phyloP scores from a whole-genome alignment of 2,113 vertebrate species.

The Erpornis zantholeuca region DNA sequence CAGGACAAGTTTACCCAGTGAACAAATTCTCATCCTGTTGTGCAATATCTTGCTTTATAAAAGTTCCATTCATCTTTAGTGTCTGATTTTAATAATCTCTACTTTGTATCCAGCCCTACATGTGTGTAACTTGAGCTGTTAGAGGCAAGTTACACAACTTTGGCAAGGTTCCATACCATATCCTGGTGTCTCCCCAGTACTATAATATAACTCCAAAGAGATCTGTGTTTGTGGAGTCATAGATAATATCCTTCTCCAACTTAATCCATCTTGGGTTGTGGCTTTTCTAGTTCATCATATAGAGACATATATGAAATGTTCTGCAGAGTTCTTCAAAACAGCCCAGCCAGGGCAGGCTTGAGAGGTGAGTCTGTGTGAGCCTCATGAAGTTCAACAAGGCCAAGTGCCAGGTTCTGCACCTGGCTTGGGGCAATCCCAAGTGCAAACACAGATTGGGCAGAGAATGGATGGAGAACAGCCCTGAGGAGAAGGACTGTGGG shows the following conservation, averaged over 20 bases:
- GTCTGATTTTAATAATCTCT: constrained; percentile 3
- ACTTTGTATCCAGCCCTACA: not conserved
- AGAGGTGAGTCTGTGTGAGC: not conserved
- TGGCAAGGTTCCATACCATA: not conserved
- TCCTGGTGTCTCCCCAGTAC: not conserved
- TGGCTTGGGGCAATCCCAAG: not conserved
- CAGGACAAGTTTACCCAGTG: constrained; percentile 14
- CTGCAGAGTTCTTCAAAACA: not conserved
- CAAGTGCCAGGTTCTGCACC: not conserved
- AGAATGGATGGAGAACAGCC: not conserved
- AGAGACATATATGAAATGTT: not conserved
- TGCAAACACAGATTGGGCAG: not conserved
- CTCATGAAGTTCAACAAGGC: not conserved
- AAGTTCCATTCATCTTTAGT: not conserved
- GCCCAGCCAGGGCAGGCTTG: not conserved
- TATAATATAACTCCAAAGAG: not conserved
- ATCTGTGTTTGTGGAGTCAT: not conserved
- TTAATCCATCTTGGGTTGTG: not conserved
- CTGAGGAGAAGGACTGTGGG: not conserved
- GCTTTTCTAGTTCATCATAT: not conserved
- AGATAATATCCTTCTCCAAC: not conserved
- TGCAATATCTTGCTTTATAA: not conserved
- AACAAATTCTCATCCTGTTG: not conserved
- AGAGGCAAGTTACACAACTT: not conserved
- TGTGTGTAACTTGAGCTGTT: not conserved